These are phyloP conservation scores for Sphaerodactylus townsendi DNA, from an alignment of 2,113 vertebrate species.

Conservation along the genomic window DNA sequence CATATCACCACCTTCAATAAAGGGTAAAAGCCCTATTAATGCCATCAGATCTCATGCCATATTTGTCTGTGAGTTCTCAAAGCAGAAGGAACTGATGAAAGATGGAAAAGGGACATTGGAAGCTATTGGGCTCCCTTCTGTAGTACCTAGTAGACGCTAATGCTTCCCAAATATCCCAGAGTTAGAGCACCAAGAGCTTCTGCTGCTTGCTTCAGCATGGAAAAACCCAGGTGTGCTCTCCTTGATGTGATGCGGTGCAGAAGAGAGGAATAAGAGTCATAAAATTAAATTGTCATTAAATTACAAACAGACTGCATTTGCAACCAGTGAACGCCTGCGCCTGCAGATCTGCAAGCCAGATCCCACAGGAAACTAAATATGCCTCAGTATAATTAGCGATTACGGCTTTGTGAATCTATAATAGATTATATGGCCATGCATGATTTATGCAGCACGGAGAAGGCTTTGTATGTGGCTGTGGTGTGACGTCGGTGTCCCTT, in stretches of 20 bases:
- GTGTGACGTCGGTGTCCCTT: constrained; percentile 45
- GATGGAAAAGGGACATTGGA: not conserved
- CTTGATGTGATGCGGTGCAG: not conserved
- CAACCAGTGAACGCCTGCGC: constrained; percentile 17
- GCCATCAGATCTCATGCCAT: not conserved
- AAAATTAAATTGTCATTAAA: constrained; percentile 2
- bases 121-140: constrained; percentile 47
- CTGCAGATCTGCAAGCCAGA: constrained; percentile 2
- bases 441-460: constrained; percentile 56
- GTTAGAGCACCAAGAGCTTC: constrained; percentile 26
- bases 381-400: constrained; percentile 38
- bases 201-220: not conserved
- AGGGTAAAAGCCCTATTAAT: not conserved
- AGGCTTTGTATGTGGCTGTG: constrained; percentile 31
- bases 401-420: constrained; percentile 40
- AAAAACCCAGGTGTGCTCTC: constrained; percentile 23
- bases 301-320: not conserved
- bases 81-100: not conserved
- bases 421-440: constrained; percentile 58
- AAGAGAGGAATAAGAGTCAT: constrained; percentile 13
- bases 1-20: not conserved
- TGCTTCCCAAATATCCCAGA: constrained; percentile 4
- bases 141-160: not conserved
- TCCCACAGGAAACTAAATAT: constrained; percentile 41
- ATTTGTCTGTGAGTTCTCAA: not conserved